Evolutionary conservation across 2,113 vertebrate species (phyloP).

Genomic region (Cephalopholis sonnerati): DNA sequence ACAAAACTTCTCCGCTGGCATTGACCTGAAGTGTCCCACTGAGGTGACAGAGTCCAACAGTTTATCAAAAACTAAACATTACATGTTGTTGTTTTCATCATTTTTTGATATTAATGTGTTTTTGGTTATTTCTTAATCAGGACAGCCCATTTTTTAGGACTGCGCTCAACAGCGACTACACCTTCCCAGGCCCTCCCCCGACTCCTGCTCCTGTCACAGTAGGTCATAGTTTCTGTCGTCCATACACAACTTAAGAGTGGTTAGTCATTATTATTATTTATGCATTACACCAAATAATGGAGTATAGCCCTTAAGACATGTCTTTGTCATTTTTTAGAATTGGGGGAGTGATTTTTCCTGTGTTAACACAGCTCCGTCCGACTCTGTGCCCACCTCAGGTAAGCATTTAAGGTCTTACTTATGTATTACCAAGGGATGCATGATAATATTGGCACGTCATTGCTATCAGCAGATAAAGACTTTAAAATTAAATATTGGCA

Average conservation of each 20-base stretch:
- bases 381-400: slow-evolving; percentile 90
- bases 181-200: slow-evolving; percentile 75
- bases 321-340: slow-evolving; percentile 83
- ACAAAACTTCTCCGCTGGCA: slow-evolving; percentile 79
- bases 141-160: slow-evolving; percentile 88
- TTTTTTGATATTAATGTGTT: background rate
- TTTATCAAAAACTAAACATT: background rate
- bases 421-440: background rate
- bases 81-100: background rate
- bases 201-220: slow-evolving; percentile 81
- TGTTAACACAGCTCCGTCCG: slow-evolving; percentile 75
- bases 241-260: background rate
- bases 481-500: too few species aligned
- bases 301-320: background rate
- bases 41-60: slow-evolving; percentile 80
- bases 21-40: slow-evolving; percentile 87
- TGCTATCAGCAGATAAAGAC: too few species aligned
- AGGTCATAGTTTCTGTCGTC: slow-evolving; percentile 35
- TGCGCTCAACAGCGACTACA: slow-evolving; percentile 87
- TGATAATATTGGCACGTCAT: too few species aligned
- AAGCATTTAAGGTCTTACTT: slow-evolving; percentile 42
- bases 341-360: slow-evolving; percentile 94
- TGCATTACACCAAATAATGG: background rate
- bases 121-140: slow-evolving; percentile 77
- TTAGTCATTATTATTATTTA: background rate